A percentile compares a stretch with the other conserved stretches of the same genome.
These are phyloP conservation scores for Chondrilla cf. caribensis DNA, from an alignment of 37 sponge, comb jelly and placozoan species.

Conservation along the genomic window DNA sequence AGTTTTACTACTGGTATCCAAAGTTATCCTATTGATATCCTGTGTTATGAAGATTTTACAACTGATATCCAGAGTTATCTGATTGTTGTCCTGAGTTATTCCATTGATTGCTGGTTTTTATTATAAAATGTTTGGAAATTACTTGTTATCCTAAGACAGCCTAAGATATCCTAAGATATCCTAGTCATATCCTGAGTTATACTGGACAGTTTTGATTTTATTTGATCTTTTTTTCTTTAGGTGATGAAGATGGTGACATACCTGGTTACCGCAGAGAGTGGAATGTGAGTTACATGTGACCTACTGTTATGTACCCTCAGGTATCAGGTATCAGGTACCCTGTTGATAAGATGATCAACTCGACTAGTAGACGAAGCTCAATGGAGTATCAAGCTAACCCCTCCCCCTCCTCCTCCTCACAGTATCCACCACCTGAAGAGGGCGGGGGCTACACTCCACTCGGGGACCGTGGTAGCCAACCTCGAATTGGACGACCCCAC, in stretches of 20 bases:
- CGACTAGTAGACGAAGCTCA: too few relatives aligned
- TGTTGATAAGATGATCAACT: too few relatives aligned
- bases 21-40: too few relatives aligned
- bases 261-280: constrained; percentile 61
- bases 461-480: constrained; percentile 80
- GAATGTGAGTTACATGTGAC: constrained; percentile 56
- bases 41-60: too few relatives aligned
- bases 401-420: not conserved
- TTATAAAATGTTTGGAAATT: too few relatives aligned
- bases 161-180: too few relatives aligned
- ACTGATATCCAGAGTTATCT: not conserved
- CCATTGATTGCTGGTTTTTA: too few relatives aligned
- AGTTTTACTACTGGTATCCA: not conserved
- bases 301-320: too few relatives aligned
- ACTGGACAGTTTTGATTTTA: not conserved
- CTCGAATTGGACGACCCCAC: constrained; percentile 91
- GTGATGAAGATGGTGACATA: constrained; percentile 96
- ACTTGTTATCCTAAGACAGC: too few relatives aligned
- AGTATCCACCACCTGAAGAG: constrained; percentile 72
- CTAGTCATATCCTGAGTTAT: too few relatives aligned
- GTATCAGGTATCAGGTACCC: too few relatives aligned
- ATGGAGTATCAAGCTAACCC: not conserved
- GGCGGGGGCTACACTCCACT: constrained; percentile 86
- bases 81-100: too few relatives aligned
- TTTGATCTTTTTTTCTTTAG: not conserved